Base-by-base conservation (phyloP, 2,888 invertebrate species). In the Pristionchus maxplancki region DNA sequence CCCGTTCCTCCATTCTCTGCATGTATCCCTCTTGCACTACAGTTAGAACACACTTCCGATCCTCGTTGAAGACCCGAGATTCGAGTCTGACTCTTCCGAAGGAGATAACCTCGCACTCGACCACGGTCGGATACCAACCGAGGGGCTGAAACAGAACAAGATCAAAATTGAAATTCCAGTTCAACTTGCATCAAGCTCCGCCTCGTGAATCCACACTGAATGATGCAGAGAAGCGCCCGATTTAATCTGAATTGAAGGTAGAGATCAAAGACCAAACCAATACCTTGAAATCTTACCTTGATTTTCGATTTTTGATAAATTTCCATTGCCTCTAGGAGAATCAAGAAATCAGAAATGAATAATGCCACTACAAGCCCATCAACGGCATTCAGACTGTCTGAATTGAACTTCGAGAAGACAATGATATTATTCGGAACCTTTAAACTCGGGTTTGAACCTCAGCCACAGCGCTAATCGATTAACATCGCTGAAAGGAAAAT, bases 11-110 rank as follows among this genome's bases (percentile, higher is more conserved):
- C n/a, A n/a, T n/a, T 28, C 81, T 13, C 28, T 64, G 85, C 24
- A 85, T n/a, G 64, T 40, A 85, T 1, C 85, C 85, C 44, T 85
- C 85, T n/a, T 85, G 85, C 4, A 85, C n/a, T 24, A 85, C 85
- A 8, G 85, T 64, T n/a, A 85, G n/a, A 11, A 85, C 85, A 64
- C 85, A 85, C 20, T 85, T 85, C 1, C 64, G n/a, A n/a, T 8
- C 15, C 9, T 40, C 62, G n/a, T 85, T 40, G 64, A 64, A 64
- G n/a, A 85, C 31, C 0, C 6, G 6, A 4, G 62, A 85, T 15
- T 64, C 64, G 4, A 64, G 44, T 40, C 62, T 17, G 8, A n/a
- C 37, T 40, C 85, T 40, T 20, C 62, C 85, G 13, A 40, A 17
- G n/a, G 85, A 58, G 0, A 85, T 85, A 5, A 64, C 40, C 13